Conservation (phyloP, 1,140 invertebrate genomes). For the Euura saliciscinereae region DNA sequence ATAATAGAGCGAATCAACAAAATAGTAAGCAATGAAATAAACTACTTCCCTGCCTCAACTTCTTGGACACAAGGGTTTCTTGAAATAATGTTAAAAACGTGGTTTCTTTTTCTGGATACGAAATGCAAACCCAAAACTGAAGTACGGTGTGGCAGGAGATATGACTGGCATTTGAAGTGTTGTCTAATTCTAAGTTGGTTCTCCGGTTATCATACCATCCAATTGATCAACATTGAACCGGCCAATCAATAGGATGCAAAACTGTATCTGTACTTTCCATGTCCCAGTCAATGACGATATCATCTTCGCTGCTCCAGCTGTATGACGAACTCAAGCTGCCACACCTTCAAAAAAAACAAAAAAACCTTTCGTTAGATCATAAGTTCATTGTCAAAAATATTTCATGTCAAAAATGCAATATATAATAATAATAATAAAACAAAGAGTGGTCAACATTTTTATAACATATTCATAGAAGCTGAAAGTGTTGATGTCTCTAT, state of each 20-base stretch:
- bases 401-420: neutral
- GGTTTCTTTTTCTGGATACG: neutral
- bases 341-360: constrained; percentile 8
- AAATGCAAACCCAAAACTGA: constrained; percentile 3
- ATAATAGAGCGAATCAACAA: neutral
- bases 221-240: constrained; percentile 2
- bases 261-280: neutral
- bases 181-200: neutral
- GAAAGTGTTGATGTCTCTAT: too few species aligned
- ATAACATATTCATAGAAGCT: too few species aligned
- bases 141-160: neutral
- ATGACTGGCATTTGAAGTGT: neutral
- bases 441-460: too few species aligned
- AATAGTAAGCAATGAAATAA: neutral
- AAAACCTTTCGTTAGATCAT: neutral
- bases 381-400: neutral
- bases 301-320: constrained; percentile 8
- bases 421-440: neutral
- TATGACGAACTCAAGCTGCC: constrained; percentile 7
- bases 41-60: neutral
- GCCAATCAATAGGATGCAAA: constrained; percentile 9
- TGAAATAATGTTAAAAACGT: neutral
- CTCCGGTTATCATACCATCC: neutral
- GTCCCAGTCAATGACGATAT: constrained; percentile 6
- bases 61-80: neutral